Evolutionary conservation across 2,888 invertebrate genomes (phyloP).

Genomic region (Pseudococcus longispinus): DNA sequence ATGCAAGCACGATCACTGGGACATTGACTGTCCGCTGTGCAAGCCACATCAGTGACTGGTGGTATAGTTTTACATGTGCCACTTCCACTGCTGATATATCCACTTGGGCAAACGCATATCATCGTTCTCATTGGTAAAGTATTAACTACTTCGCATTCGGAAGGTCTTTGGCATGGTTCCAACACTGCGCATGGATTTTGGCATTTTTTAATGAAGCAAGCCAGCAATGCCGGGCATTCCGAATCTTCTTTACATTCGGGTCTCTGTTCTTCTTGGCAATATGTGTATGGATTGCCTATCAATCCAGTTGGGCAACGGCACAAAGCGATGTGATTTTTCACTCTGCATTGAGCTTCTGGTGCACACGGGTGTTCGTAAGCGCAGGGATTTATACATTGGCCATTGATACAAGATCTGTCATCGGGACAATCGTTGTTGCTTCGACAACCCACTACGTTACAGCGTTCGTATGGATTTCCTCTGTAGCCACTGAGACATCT

Average conservation of each 20-base stretch:
- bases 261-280: conserved; percentile 75
- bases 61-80: conserved; percentile 80
- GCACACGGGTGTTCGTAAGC: conserved; percentile 79
- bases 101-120: conserved; percentile 88
- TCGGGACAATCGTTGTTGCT: conserved; percentile 87
- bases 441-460: conserved; percentile 81
- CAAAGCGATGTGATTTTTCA: conserved; percentile 82
- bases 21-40: conserved; percentile 80
- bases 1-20: conserved; percentile 79
- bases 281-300: conserved; percentile 81
- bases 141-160: conserved; percentile 80
- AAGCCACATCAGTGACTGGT: conserved; percentile 70
- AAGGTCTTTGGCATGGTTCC: conserved; percentile 80
- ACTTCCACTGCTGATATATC: conserved; percentile 83
- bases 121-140: conserved; percentile 86
- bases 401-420: conserved; percentile 84
- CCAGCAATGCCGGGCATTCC: conserved; percentile 80
- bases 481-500: conserved; percentile 81
- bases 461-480: conserved; percentile 78
- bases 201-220: conserved; percentile 83
- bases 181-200: conserved; percentile 81
- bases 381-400: conserved; percentile 86
- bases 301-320: conserved; percentile 82
- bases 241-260: conserved; percentile 81
- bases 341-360: conserved; percentile 77